A percentile compares a stretch with the other conserved stretches of the same genome.
phyloP scores from a whole-genome alignment of 1,140 invertebrate species.

The Euwallacea fornicatus region DNA sequence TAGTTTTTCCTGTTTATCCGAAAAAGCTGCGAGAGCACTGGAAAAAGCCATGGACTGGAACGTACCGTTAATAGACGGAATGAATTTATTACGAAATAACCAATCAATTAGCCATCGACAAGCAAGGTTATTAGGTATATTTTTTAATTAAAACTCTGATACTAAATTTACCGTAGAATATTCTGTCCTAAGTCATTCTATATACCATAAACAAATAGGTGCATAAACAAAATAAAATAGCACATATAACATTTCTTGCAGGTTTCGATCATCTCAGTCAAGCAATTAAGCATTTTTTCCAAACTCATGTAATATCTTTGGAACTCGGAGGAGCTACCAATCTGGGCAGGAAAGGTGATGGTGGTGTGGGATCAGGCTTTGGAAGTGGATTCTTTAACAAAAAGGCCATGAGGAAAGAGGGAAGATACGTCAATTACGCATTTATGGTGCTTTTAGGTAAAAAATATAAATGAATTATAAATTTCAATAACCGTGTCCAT shows the following conservation, averaged over 20 bases:
- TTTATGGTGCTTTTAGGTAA: constrained; percentile 60
- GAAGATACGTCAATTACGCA: constrained; percentile 48
- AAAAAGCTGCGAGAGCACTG: constrained; percentile 42
- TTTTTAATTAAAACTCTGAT: neutral
- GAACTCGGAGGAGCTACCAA: constrained; percentile 37
- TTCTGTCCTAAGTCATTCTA: neutral
- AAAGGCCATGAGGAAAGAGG: constrained; percentile 45
- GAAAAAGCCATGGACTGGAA: constrained; percentile 46
- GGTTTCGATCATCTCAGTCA: constrained; percentile 30
- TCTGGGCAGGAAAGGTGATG: constrained; percentile 3
- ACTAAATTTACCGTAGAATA: neutral
- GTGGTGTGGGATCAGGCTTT: constrained; percentile 16
- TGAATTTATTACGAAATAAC: constrained; percentile 43
- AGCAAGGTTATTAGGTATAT: constrained; percentile 32
- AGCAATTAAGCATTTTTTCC: constrained; percentile 44
- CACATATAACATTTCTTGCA: constrained; percentile 1
- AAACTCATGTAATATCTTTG: constrained; percentile 46
- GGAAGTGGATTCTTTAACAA: constrained; percentile 38
- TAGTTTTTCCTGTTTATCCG: constrained; percentile 43
- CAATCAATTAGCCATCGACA: constrained; percentile 28
- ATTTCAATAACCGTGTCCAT: too few species aligned
- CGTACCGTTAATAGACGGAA: constrained; percentile 44
- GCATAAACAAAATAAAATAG: neutral
- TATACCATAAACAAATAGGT: neutral
- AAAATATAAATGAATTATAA: neutral